Evolutionary conservation across 2,113 vertebrate species (phyloP).

Genomic region (Dipodomys ordii): DNA sequence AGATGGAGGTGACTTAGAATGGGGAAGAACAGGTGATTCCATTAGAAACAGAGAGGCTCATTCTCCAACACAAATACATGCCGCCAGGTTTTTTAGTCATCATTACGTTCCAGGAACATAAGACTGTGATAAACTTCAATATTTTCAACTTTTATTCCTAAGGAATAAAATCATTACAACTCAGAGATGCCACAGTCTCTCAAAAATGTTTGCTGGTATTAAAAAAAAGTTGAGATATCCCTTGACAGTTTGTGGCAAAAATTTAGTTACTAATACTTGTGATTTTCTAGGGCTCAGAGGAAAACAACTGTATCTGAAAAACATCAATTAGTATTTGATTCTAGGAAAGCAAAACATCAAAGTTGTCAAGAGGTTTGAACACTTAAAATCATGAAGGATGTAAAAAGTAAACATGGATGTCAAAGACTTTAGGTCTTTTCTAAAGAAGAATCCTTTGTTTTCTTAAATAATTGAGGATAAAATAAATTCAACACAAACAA

Average conservation of each 20-base stretch:
- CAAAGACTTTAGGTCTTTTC: not conserved
- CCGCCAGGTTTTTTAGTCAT: not conserved
- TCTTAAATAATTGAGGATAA: not conserved
- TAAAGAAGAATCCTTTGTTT: not conserved
- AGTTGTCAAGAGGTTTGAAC: not conserved
- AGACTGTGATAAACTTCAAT: not conserved
- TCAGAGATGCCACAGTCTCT: not conserved
- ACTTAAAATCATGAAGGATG: not conserved
- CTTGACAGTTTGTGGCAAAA: not conserved
- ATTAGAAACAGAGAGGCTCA: not conserved
- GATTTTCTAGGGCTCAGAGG: not conserved
- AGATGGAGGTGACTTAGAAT: not conserved
- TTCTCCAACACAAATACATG: not conserved
- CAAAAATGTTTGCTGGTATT: not conserved
- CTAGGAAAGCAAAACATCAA: not conserved
- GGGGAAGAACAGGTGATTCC: not conserved
- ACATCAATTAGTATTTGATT: not conserved
- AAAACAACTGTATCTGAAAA: not conserved
- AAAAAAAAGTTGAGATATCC: not conserved
- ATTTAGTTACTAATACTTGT: not conserved
- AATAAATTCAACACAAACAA: not conserved
- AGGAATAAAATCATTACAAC: slow-evolving; percentile 2
- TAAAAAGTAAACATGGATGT: not conserved
- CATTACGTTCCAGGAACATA: not conserved
- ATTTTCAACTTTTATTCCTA: not conserved